Conservation (phyloP, 2,888 invertebrate genomes). For the Tetranychus piercei region DNA sequence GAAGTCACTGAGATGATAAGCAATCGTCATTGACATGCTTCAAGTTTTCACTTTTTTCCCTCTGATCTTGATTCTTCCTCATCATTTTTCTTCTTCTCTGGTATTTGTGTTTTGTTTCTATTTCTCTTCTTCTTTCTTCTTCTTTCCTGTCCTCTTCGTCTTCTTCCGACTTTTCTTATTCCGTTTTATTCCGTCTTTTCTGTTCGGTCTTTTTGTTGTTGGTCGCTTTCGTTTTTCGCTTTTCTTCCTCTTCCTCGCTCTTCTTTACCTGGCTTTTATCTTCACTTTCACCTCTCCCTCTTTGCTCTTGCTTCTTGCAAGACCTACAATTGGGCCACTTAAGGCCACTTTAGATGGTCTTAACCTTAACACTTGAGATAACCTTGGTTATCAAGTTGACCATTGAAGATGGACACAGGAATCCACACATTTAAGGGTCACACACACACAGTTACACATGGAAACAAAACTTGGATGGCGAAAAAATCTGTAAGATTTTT, state of each 20-base stretch:
- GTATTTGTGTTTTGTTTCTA: background rate
- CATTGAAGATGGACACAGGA: background rate
- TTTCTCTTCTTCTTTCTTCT: background rate
- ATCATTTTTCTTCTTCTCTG: background rate
- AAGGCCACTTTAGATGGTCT: background rate
- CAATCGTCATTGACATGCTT: background rate
- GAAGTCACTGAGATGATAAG: background rate
- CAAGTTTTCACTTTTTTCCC: conserved; percentile 1
- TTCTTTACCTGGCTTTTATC: background rate
- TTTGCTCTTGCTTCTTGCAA: background rate
- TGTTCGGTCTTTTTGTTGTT: background rate
- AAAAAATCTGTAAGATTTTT: too few relatives aligned
- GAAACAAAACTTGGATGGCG: too few relatives aligned
- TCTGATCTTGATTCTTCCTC: background rate
- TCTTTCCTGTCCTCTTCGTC: background rate
- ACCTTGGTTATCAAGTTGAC: background rate
- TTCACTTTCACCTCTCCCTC: background rate
- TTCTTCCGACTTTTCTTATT: background rate
- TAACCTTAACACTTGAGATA: background rate
- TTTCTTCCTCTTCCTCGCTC: background rate
- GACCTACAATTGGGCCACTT: background rate
- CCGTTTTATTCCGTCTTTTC: background rate
- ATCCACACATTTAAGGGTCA: too few relatives aligned
- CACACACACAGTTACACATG: too few relatives aligned
- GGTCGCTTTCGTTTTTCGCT: background rate